Conservation (phyloP, 1,140 invertebrate genomes). For the Teleogryllus occipitalis region DNA sequence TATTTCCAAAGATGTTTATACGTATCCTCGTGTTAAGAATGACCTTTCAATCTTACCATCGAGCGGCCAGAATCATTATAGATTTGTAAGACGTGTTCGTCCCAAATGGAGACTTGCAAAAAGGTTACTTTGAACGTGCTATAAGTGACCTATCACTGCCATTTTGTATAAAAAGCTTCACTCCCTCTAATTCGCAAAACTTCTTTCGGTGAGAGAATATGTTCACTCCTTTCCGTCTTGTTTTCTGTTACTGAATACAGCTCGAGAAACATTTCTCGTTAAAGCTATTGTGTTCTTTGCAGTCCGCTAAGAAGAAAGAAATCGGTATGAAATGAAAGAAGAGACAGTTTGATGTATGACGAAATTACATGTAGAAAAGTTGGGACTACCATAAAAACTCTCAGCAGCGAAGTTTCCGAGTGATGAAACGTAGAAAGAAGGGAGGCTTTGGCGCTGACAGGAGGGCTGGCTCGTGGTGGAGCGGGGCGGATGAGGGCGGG, state of each 20-base stretch:
- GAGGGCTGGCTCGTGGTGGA: neutral
- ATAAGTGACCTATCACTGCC: no score
- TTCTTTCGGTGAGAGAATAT: no score
- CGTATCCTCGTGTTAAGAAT: no score
- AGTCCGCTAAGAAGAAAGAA: neutral
- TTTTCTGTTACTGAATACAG: neutral
- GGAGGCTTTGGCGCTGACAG: neutral
- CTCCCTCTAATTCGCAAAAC: no score
- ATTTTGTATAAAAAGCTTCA: no score
- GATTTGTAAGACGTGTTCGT: no score
- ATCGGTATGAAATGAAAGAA: neutral
- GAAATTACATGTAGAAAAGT: neutral
- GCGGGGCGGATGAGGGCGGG: neutral
- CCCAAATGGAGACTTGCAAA: no score
- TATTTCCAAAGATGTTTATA: no score
- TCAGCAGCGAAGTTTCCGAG: neutral
- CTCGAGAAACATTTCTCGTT: neutral
- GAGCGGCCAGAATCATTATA: no score
- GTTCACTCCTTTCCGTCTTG: neutral
- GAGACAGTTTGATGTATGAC: neutral
- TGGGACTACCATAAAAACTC: neutral
- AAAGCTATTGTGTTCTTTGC: neutral
- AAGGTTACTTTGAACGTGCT: no score
- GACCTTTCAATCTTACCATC: no score
- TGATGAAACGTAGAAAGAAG: neutral